phyloP scores from a whole-genome alignment of 2,888 invertebrate genomes.

The Aporophyla nigra region DNA sequence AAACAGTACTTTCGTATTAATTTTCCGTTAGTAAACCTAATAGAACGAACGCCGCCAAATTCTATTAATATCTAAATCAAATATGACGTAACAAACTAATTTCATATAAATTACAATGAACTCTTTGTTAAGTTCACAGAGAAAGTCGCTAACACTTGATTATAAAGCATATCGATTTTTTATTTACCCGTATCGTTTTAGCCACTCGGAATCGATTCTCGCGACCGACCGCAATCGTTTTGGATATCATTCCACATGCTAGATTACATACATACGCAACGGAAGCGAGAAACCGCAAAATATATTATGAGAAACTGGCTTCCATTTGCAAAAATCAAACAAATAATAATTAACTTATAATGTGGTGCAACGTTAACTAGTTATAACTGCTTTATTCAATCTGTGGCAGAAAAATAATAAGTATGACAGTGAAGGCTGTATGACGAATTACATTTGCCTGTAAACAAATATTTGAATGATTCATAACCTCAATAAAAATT shows the following conservation, averaged over 20 bases:
- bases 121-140: conserved; percentile 68
- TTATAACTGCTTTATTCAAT: conserved; percentile 44
- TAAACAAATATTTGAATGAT: conserved; percentile 56
- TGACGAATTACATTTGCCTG: conserved; percentile 63
- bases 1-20: conserved; percentile 47
- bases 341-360: conserved; percentile 53
- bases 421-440: conserved; percentile 59
- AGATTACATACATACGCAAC: conserved; percentile 85
- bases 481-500: conserved; percentile 57
- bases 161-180: conserved; percentile 79
- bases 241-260: conserved; percentile 78
- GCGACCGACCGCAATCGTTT: conserved; percentile 80
- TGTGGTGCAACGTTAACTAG: conserved; percentile 43
- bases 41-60: conserved; percentile 53
- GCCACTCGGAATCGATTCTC: conserved; percentile 79
- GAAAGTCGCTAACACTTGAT: conserved; percentile 76
- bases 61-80: conserved; percentile 68
- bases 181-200: conserved; percentile 79
- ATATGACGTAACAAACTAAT: conserved; percentile 73
- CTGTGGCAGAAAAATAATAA: conserved; percentile 53
- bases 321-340: conserved; percentile 51
- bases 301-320: conserved; percentile 68
- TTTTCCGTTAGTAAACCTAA: conserved; percentile 50
- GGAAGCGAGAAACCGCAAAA: conserved; percentile 77
- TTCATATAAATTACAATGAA: conserved; percentile 73